Evolutionary conservation across 1,140 invertebrate species (phyloP), one percentile per base, ranked within the genome.

Genomic region (Lepeophtheirus salmonis): DNA sequence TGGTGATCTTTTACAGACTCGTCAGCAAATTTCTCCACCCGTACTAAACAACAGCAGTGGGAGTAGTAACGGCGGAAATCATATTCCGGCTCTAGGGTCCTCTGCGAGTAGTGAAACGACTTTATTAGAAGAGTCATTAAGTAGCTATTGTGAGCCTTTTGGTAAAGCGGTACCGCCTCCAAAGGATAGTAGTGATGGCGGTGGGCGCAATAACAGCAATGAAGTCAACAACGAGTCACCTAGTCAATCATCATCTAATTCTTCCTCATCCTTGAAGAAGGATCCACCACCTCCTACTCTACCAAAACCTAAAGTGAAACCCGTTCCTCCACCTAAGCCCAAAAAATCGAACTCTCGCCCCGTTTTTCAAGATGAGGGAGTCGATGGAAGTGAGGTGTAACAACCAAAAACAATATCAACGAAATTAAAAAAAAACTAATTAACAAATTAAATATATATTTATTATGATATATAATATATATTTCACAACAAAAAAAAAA

Each of bases 201-300:
- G 50, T 26, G 24, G 23, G 50, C 23, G 50, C 20, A 3, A 26
- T 17, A 18, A 52, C 20, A 24, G 60, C 25, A 56, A 50, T 52
- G 30, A 60, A 48, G 52, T 54, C 55, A 26, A 52, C 18, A 48
- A 51, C 22, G 56, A 21, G 10, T 24, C 41, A 25, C 41, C 24
- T n/a, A 60, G 24, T 50, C 17, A 20, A 41, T 18, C 60, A 16
- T 60, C 60, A 6, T 41, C 20, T 25, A 41, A 62, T 50, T 25
- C 25, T 62, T 41, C 21, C 48, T 22, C 20, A 16, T 30, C n/a
- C 14, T 48, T 23, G 55, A 63, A 51, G 1, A 64, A 64, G 50
- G 69, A 70, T 63, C 66, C 68, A 18, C 67, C 69, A 10, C 69
- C 69, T 4, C 67, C 66, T 26, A 68, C 68, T 1, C 69, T 68